Percentiles rank a stretch among this genome's conserved stretches.
phyloP scores from a whole-genome alignment of 2,113 vertebrate genomes.

The Stictonetta naevosa region DNA sequence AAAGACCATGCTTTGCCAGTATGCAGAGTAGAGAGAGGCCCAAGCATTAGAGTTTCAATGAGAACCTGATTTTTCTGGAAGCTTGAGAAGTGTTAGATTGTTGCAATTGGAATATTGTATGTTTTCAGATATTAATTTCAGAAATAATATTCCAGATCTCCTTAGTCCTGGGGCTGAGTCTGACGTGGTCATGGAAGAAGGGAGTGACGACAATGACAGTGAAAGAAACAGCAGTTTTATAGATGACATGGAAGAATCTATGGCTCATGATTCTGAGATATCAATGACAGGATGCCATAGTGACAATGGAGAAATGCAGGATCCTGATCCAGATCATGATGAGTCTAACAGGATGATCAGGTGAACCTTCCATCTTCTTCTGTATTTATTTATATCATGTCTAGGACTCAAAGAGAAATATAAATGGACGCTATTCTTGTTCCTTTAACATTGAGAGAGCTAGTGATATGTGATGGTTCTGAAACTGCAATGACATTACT shows the following conservation, averaged over 20 bases:
- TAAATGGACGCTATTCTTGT: neutral
- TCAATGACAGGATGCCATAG: slow-evolving; percentile 79
- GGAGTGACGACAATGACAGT: slow-evolving; percentile 90
- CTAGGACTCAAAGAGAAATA: neutral
- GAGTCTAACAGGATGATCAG: slow-evolving; percentile 94
- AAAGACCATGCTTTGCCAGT: neutral
- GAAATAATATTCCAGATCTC: slow-evolving; percentile 81
- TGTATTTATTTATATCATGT: neutral
- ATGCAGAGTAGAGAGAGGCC: neutral
- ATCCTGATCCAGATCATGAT: slow-evolving; percentile 86
- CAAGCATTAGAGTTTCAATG: neutral
- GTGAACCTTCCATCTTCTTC: slow-evolving; percentile 58
- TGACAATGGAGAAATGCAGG: slow-evolving; percentile 87
- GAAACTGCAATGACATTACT: neutral
- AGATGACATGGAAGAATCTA: slow-evolving; percentile 91
- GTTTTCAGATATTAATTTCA: slow-evolving; percentile 1
- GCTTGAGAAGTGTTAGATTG: neutral
- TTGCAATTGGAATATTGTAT: neutral
- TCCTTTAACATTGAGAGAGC: neutral
- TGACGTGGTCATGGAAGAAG: slow-evolving; percentile 91
- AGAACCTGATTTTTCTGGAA: neutral
- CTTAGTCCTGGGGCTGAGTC: slow-evolving; percentile 92
- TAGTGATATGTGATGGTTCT: neutral
- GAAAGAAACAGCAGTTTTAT: slow-evolving; percentile 86
- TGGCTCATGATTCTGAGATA: slow-evolving; percentile 83